phyloP scores from a whole-genome alignment of 1,140 invertebrate genomes.

The Carposina sasakii region DNA sequence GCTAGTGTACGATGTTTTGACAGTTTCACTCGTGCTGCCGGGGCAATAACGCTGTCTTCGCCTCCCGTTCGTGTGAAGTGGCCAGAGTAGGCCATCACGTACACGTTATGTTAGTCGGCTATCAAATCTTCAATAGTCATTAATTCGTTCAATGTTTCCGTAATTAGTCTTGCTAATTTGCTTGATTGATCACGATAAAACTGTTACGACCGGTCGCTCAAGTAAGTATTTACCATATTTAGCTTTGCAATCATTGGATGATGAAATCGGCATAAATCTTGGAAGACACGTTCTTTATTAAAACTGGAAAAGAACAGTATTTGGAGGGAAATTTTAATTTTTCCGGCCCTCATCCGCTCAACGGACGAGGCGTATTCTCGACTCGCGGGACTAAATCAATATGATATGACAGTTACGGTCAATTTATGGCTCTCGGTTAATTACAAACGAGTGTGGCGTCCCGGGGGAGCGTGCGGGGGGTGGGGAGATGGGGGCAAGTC shows the following conservation, averaged over 20 bases:
- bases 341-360: conserved; percentile 24
- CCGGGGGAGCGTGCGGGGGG: conserved; percentile 15
- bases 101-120: too few species aligned
- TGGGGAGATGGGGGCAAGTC: conserved; percentile 26
- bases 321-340: conserved; percentile 46
- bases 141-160: too few species aligned
- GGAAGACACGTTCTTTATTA: too few species aligned
- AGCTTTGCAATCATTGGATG: too few species aligned
- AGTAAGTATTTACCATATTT: too few species aligned
- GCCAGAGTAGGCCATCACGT: conserved; percentile 19
- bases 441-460: conserved; percentile 46
- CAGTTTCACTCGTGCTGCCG: conserved; percentile 42
- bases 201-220: too few species aligned
- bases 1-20: conserved; percentile 58
- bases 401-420: conserved; percentile 70
- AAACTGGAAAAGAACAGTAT: too few species aligned
- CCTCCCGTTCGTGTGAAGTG: conserved; percentile 20
- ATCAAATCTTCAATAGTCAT: too few species aligned
- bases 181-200: too few species aligned
- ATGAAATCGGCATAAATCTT: too few species aligned
- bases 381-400: conserved; percentile 65
- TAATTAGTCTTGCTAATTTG: too few species aligned
- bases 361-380: conserved; percentile 28
- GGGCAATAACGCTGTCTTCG: conserved; percentile 50
- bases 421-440: conserved; percentile 68